A percentile compares a stretch with the other conserved stretches of the same genome.
Conservation (phyloP, 2,797 vertebrate species). For the Pagetopsis macropterus region DNA sequence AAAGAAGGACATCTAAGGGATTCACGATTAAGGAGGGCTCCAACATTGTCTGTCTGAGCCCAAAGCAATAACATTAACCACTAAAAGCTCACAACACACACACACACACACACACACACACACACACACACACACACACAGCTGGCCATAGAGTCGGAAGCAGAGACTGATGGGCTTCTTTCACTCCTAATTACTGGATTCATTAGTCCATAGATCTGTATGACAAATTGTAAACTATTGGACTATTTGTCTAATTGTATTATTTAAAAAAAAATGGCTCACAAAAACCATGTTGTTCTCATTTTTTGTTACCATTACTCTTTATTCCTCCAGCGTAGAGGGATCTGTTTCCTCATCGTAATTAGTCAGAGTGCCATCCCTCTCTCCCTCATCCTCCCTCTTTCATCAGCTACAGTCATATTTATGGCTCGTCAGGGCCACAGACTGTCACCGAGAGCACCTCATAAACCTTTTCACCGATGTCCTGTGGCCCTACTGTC, state of each 20-base stretch:
- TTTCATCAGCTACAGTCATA: constrained; percentile 55
- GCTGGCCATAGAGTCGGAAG: constrained; percentile 51
- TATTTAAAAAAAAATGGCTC: constrained; percentile 17
- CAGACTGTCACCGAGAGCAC: constrained; percentile 57
- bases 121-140: constrained; percentile 20
- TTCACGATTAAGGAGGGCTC: constrained; percentile 18
- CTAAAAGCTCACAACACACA: no score
- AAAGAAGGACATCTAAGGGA: background rate
- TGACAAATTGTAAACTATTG: constrained; percentile 53
- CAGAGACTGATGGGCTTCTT: constrained; percentile 72
- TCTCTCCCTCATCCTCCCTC: constrained; percentile 8
- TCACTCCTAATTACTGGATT: constrained; percentile 78
- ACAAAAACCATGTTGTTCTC: constrained; percentile 14
- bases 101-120: constrained; percentile 21
- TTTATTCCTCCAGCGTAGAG: constrained; percentile 26
- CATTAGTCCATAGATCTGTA: constrained; percentile 66
- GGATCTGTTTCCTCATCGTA: constrained; percentile 19
- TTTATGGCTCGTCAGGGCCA: constrained; percentile 70
- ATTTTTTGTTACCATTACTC: constrained; percentile 53
- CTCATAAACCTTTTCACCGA: constrained; percentile 67
- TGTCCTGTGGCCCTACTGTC: constrained; percentile 56
- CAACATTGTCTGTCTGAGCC: constrained; percentile 13
- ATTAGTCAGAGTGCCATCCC: constrained; percentile 29
- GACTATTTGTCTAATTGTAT: constrained; percentile 31
- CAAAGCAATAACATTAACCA: constrained; percentile 41